Evolutionary conservation across 2,888 invertebrate species (phyloP).

Genomic region (Morinoia aosen): DNA sequence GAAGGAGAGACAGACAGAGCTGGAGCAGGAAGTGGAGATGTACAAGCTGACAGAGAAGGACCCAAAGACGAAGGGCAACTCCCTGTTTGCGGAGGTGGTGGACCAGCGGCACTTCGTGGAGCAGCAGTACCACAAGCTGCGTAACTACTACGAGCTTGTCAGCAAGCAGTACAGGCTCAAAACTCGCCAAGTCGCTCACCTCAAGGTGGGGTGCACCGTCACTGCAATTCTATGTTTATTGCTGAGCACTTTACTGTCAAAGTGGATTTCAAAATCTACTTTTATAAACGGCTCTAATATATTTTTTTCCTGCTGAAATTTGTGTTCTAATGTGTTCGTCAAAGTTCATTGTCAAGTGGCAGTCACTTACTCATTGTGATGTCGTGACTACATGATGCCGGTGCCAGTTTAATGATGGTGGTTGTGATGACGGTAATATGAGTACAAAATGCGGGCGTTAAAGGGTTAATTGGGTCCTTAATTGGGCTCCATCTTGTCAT

Average conservation of each 20-base stretch:
- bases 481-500: no score
- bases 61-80: slow-evolving; percentile 63
- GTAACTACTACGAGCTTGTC: slow-evolving; percentile 54
- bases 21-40: slow-evolving; percentile 60
- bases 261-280: no score
- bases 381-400: no score
- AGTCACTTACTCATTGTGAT: no score
- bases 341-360: no score
- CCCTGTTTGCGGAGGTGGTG: slow-evolving; percentile 66
- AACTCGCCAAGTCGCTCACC: slow-evolving; percentile 57
- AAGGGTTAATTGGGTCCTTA: no score
- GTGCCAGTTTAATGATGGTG: no score
- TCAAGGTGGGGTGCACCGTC: slow-evolving; percentile 57
- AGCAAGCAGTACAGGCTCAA: slow-evolving; percentile 63
- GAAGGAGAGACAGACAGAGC: slow-evolving; percentile 59
- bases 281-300: no score
- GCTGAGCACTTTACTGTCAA: background rate
- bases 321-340: no score
- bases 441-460: no score
- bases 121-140: slow-evolving; percentile 55
- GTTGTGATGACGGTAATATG: no score
- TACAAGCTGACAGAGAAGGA: slow-evolving; percentile 60
- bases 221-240: background rate
- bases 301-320: no score
- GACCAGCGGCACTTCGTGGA: slow-evolving; percentile 63